Conservation (phyloP, 2,797 vertebrate genomes). For the Sebastes jordani region DNA sequence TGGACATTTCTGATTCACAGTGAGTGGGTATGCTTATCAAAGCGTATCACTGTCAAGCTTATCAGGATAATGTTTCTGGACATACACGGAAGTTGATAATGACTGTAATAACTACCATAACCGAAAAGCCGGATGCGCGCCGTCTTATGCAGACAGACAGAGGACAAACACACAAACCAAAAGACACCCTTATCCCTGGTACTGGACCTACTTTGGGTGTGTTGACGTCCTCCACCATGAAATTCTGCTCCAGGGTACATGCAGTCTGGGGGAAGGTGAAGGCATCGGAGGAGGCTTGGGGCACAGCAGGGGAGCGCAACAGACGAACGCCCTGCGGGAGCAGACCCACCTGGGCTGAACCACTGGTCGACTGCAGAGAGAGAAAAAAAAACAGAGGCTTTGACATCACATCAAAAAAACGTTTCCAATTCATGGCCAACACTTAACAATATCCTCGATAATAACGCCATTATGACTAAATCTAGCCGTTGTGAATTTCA, state of each 20-base stretch:
- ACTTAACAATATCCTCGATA: background rate
- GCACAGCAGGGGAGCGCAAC: constrained; percentile 87
- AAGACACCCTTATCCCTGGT: background rate
- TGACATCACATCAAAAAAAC: constrained; percentile 11
- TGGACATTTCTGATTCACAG: constrained; percentile 30
- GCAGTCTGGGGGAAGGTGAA: constrained; percentile 88
- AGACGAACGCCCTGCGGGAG: constrained; percentile 87
- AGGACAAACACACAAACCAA: background rate
- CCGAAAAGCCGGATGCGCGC: background rate
- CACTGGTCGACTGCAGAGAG: constrained; percentile 82
- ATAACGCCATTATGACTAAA: background rate
- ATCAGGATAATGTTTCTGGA: constrained; percentile 28
- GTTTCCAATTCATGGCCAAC: background rate
- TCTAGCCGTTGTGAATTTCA: constrained; percentile 24
- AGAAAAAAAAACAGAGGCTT: constrained; percentile 21
- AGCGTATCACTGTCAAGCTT: constrained; percentile 37
- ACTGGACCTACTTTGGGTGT: constrained; percentile 91
- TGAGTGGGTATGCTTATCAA: constrained; percentile 39
- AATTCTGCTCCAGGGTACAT: constrained; percentile 86
- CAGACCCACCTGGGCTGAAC: constrained; percentile 85
- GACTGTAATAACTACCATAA: constrained; percentile 16
- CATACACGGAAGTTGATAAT: constrained; percentile 32
- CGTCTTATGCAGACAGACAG: background rate
- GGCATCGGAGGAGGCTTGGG: constrained; percentile 85
- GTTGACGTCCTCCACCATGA: constrained; percentile 94